A percentile compares a stretch with the other conserved stretches of the same genome.
Evolutionary conservation across 2,113 vertebrate species (phyloP).

Genomic region (Bufo gargarizans): DNA sequence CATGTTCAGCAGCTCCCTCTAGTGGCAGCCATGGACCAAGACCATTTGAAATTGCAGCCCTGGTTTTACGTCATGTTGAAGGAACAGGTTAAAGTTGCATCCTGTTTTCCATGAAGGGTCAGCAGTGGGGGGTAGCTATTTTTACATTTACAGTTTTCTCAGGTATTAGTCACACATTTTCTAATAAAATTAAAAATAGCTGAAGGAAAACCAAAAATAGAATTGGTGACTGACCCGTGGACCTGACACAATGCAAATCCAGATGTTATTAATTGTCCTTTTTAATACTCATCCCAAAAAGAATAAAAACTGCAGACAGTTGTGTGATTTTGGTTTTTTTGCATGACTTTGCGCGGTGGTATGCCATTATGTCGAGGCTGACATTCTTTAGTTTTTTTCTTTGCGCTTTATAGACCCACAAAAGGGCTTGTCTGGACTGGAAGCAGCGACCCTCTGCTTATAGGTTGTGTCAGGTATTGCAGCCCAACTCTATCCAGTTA

Average conservation of each 20-base stretch:
- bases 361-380: neutral
- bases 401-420: neutral
- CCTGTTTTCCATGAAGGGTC: neutral
- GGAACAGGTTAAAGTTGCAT: no score
- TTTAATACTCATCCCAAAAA: neutral
- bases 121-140: neutral
- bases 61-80: no score
- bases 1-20: no score
- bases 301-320: slow-evolving; percentile 17
- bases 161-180: slow-evolving; percentile 2
- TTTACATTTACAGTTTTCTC: neutral
- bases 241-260: neutral
- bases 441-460: no score
- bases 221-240: neutral
- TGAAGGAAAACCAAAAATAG: neutral
- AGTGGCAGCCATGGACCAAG: no score
- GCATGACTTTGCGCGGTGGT: neutral
- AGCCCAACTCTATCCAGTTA: no score
- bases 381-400: neutral
- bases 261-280: neutral
- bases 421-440: neutral
- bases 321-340: neutral
- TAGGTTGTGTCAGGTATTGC: no score
- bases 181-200: neutral
- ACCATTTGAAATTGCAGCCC: no score